Percentiles rank a stretch among this genome's conserved stretches.
Evolutionary conservation across 2,797 vertebrate genomes (phyloP).

Genomic region (Lepilemur ruficaudatus): DNA sequence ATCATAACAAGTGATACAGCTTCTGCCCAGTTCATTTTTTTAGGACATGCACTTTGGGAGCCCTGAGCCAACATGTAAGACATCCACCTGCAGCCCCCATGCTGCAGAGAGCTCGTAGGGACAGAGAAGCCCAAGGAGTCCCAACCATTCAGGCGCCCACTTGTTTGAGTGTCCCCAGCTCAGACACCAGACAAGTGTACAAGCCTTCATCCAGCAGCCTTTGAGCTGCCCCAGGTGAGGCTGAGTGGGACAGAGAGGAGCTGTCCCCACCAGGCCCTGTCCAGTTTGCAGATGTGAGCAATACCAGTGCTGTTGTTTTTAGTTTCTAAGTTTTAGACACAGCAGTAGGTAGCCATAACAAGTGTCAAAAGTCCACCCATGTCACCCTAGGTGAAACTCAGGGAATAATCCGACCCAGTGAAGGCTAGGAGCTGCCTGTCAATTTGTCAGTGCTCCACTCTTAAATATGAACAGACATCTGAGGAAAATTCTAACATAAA

Average conservation of each 20-base stretch:
- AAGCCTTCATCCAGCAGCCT: neutral
- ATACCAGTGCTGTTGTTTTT: neutral
- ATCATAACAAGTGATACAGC: too few species aligned
- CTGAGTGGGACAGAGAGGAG: neutral
- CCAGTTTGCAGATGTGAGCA: neutral
- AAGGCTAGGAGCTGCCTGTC: neutral
- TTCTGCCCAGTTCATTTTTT: neutral
- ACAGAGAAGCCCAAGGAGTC: neutral
- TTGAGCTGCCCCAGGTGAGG: too few species aligned
- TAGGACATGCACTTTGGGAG: neutral
- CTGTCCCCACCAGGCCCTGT: neutral
- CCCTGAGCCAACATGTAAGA: neutral
- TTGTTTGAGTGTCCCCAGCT: neutral
- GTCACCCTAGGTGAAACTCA: neutral
- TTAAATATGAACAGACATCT: neutral
- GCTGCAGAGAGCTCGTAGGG: neutral
- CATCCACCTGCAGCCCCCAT: neutral
- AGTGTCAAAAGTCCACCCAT: neutral
- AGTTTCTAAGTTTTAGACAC: neutral
- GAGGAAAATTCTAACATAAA: neutral
- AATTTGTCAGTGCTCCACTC: neutral
- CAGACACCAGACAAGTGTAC: neutral
- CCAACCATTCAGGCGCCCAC: rapidly evolving
- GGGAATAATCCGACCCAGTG: neutral
- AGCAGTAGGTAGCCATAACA: neutral